phyloP scores from a whole-genome alignment of 2,113 vertebrate genomes.

The Mesembrinibis cayennensis region DNA sequence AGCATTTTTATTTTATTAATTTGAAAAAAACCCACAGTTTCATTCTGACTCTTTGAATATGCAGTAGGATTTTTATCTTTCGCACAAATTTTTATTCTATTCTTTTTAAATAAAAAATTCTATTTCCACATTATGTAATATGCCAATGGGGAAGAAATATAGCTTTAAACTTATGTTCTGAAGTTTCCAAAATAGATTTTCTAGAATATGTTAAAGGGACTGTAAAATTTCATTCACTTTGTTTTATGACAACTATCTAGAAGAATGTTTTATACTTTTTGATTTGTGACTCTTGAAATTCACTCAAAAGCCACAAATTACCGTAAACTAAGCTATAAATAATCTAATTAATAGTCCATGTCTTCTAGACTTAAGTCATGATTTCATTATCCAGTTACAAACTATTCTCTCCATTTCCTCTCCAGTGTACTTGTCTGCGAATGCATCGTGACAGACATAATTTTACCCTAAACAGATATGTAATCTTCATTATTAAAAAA shows the following conservation, averaged over 20 bases:
- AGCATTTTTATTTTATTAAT: not conserved
- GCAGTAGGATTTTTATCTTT: not conserved
- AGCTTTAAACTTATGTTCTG: not conserved
- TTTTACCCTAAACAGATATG: not conserved
- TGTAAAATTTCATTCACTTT: not conserved
- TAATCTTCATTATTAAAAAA: not conserved
- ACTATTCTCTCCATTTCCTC: not conserved
- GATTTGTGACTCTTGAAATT: not conserved
- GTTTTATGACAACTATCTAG: not conserved
- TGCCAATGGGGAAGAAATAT: not conserved
- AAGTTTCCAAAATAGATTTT: not conserved
- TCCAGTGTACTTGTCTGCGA: not conserved
- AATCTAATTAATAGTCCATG: not conserved
- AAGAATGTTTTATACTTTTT: not conserved
- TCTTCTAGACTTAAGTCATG: not conserved
- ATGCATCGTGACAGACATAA: not conserved
- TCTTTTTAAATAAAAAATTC: not conserved
- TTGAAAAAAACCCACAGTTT: not conserved
- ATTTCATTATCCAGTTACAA: not conserved
- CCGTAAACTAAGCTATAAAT: not conserved
- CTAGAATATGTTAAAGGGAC: not conserved
- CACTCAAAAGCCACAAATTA: constrained; percentile 1
- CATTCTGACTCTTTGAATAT: not conserved
- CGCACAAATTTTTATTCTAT: not conserved
- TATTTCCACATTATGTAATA: not conserved